Evolutionary conservation across 2,113 vertebrate species (phyloP).

Genomic region (Dasyurus viverrinus): DNA sequence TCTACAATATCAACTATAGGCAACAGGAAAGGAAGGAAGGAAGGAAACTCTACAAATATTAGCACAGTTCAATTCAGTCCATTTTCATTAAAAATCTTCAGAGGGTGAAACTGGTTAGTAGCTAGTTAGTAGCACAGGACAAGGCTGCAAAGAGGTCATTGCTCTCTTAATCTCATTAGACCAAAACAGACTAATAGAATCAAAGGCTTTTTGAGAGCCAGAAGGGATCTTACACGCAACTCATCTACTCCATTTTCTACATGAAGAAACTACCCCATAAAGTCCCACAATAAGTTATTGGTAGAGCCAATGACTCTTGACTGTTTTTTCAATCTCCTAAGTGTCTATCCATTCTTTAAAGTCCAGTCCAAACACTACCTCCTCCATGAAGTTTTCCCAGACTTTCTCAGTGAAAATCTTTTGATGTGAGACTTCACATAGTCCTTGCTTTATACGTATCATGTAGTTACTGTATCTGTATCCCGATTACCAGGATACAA

Average conservation of each 20-base stretch:
- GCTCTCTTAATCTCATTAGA: neutral
- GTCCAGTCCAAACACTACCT: neutral
- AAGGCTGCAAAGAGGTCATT: neutral
- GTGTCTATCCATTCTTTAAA: neutral
- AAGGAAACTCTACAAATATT: neutral
- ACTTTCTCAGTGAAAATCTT: neutral
- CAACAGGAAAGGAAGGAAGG: neutral
- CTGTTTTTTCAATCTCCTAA: neutral
- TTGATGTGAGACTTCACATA: neutral
- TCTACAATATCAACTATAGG: neutral
- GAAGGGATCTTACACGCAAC: neutral
- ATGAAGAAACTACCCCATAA: neutral
- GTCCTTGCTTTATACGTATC: neutral
- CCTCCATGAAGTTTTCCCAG: neutral
- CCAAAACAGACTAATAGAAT: neutral
- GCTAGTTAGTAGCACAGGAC: neutral
- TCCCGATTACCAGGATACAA: neutral
- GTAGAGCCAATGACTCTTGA: neutral
- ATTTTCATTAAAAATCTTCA: neutral
- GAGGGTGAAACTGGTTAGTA: neutral
- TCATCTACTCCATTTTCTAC: neutral
- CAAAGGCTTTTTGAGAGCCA: neutral
- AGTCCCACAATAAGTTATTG: neutral
- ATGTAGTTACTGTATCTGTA: neutral
- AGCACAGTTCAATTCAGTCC: neutral